Conservation (phyloP, 2,113 vertebrate species). For the Leucopsar rothschildi region DNA sequence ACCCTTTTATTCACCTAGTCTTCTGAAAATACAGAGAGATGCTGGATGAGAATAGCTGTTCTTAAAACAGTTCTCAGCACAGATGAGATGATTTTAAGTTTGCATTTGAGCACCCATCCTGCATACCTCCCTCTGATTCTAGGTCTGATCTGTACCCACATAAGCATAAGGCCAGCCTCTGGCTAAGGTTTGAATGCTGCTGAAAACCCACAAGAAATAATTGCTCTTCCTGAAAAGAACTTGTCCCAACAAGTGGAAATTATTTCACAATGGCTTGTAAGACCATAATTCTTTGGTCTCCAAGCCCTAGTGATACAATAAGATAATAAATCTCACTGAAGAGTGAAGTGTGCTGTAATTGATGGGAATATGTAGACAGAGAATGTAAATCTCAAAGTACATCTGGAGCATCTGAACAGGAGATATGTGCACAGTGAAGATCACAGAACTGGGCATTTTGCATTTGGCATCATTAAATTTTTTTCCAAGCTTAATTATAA, state of each 20-base stretch:
- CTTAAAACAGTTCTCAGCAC: background rate
- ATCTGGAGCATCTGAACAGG: background rate
- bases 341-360: background rate
- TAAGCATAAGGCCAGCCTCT: background rate
- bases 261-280: background rate
- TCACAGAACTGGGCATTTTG: background rate
- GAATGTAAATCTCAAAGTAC: background rate
- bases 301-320: background rate
- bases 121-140: background rate
- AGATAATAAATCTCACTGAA: background rate
- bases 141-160: background rate
- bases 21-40: background rate
- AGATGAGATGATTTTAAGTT: background rate
- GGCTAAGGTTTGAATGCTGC: background rate
- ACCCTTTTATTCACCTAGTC: background rate
- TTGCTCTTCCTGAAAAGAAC: background rate
- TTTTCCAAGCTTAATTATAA: background rate
- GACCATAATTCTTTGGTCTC: background rate
- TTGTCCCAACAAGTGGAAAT: background rate
- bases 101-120: background rate
- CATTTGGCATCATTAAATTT: background rate
- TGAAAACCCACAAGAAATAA: conserved; percentile 11
- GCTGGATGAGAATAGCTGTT: background rate
- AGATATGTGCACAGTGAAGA: background rate
- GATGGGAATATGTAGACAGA: background rate